Evolutionary conservation across 2,113 vertebrate genomes (phyloP).

Genomic region (Podiceps cristatus): DNA sequence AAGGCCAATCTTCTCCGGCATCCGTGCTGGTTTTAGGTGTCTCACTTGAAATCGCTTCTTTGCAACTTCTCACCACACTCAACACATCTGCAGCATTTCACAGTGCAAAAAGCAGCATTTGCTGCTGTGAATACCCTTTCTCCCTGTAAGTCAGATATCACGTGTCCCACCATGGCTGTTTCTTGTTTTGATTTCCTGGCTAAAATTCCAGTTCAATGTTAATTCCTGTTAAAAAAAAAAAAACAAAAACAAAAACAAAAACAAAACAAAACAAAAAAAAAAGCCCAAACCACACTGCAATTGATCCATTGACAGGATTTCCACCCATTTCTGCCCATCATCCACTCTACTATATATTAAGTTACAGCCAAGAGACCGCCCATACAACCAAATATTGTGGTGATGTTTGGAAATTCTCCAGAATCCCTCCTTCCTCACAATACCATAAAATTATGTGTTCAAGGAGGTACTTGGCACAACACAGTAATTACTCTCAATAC

Average conservation of each 20-base stretch:
- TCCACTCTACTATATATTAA: not conserved
- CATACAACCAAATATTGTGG: rapidly evolving
- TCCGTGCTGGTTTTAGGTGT: not conserved
- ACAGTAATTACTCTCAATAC: not conserved
- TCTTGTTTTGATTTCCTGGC: not conserved
- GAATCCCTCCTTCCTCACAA: not conserved
- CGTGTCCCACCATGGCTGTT: not conserved
- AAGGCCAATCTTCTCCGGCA: not conserved
- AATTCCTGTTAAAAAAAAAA: not conserved
- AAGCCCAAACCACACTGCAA: too few relatives aligned
- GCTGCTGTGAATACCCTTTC: not conserved
- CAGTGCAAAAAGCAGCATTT: rapidly evolving
- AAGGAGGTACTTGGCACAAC: not conserved
- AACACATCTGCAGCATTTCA: rapidly evolving
- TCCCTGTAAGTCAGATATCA: not conserved
- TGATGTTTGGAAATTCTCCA: not conserved
- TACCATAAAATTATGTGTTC: not conserved
- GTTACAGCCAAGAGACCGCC: not conserved
- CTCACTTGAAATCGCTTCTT: not conserved
- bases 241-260: too few relatives aligned
- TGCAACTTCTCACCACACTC: not conserved
- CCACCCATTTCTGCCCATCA: not conserved
- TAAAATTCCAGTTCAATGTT: not conserved
- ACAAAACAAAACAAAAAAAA: too few relatives aligned
- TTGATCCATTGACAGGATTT: not conserved